Percentiles rank a stretch among this genome's conserved stretches.
phyloP scores from a whole-genome alignment of 2,113 vertebrate genomes.

The Lepus europaeus region DNA sequence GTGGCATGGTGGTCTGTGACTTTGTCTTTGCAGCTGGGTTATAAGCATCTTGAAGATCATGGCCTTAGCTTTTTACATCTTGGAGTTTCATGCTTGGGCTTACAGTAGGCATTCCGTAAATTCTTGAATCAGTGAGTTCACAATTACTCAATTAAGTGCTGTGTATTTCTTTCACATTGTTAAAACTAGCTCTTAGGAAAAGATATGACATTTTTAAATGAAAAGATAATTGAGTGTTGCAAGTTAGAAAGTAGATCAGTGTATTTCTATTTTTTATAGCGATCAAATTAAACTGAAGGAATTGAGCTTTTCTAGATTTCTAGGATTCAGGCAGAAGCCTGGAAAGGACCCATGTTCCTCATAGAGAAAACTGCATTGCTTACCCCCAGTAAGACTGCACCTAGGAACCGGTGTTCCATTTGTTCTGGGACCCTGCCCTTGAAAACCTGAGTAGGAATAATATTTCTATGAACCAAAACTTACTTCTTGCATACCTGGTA shows the following conservation, averaged over 20 bases:
- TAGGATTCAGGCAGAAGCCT: not conserved
- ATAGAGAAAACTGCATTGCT: not conserved
- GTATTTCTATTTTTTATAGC: conserved; percentile 25
- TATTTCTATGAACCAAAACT: not conserved
- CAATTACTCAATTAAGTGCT: conserved; percentile 19
- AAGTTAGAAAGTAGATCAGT: not conserved
- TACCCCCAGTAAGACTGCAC: not conserved
- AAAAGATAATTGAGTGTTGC: conserved; percentile 35
- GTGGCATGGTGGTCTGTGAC: not conserved
- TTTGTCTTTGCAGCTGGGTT: not conserved
- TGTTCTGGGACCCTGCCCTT: not conserved
- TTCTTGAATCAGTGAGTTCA: conserved; percentile 2
- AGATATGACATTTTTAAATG: conserved; percentile 64
- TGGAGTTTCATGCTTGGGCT: not conserved
- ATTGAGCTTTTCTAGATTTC: conserved; percentile 44
- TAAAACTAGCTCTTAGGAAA: conserved; percentile 57
- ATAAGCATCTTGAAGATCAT: not conserved
- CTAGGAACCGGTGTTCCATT: rapidly evolving
- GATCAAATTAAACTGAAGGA: conserved; percentile 9
- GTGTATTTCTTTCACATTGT: not conserved
- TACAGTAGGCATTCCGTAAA: not conserved
- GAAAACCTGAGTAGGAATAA: not conserved
- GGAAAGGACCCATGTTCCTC: not conserved
- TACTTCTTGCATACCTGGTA: not conserved
- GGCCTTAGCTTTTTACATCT: not conserved